Conservation (phyloP, 2,888 invertebrate genomes). For the Pollenia angustigena region DNA sequence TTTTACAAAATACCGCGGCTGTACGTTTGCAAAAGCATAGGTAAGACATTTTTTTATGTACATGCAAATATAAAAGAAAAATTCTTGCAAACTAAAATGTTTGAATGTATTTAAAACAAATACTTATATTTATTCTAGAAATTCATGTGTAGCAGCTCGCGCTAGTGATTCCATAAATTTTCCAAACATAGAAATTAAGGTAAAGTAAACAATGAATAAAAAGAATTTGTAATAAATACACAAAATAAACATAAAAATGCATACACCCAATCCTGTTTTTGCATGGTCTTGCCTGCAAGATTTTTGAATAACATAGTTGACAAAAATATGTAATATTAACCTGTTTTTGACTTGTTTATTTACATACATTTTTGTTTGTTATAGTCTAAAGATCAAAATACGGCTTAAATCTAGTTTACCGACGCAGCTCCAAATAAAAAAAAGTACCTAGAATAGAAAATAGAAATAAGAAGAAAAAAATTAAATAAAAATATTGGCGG, state of each 20-base stretch:
- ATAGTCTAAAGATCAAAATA: too few species aligned
- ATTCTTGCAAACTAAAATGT: not conserved
- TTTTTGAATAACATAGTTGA: too few species aligned
- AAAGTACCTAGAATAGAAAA: too few species aligned
- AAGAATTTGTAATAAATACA: constrained; percentile 14
- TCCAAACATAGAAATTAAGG: constrained; percentile 49
- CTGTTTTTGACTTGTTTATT: too few species aligned
- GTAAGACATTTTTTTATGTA: constrained; percentile 37
- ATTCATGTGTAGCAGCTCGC: constrained; percentile 55
- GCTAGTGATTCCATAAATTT: constrained; percentile 20
- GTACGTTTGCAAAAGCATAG: constrained; percentile 70
- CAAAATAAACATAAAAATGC: not conserved
- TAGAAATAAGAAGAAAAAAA: too few species aligned
- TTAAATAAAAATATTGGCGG: too few species aligned
- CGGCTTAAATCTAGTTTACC: too few species aligned
- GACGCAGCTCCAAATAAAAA: too few species aligned
- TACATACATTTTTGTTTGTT: too few species aligned
- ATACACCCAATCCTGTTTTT: too few species aligned
- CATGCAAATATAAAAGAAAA: not conserved
- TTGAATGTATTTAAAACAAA: not conserved
- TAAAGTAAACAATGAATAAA: constrained; percentile 45
- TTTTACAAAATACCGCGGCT: constrained; percentile 72
- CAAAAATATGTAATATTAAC: too few species aligned
- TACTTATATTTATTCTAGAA: constrained; percentile 36
- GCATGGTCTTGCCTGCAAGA: too few species aligned